Evolutionary conservation across 2,797 vertebrate genomes (phyloP).

Genomic region (Ptychadena robeensis): DNA sequence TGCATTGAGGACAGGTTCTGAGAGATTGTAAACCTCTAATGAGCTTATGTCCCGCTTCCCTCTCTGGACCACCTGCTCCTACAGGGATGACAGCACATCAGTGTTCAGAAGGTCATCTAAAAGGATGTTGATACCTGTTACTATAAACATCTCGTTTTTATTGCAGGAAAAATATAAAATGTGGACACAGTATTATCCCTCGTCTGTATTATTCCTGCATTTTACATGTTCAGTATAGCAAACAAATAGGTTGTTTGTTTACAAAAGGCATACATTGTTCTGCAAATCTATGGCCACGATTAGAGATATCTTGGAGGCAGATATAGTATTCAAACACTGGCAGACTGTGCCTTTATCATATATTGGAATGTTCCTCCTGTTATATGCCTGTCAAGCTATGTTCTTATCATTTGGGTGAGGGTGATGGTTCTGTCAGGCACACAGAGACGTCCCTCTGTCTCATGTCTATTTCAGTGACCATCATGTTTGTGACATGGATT

Average conservation of each 20-base stretch:
- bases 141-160: not conserved
- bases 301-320: slow-evolving; percentile 14
- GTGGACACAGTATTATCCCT: not conserved
- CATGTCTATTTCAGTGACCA: slow-evolving; percentile 53
- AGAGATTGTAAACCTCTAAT: slow-evolving; percentile 57
- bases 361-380: not conserved
- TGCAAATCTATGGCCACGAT: not conserved
- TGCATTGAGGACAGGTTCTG: slow-evolving; percentile 54
- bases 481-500: fast-evolving
- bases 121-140: not conserved
- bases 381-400: slow-evolving; percentile 35
- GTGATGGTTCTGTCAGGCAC: slow-evolving; percentile 42
- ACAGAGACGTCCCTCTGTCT: slow-evolving; percentile 41
- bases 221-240: not conserved
- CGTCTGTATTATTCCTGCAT: not conserved
- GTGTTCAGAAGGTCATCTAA: slow-evolving; percentile 16
- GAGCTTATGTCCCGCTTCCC: slow-evolving; percentile 51
- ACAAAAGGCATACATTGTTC: not conserved
- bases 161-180: not conserved
- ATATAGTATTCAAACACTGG: not conserved
- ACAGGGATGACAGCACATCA: slow-evolving; percentile 1
- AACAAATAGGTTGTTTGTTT: not conserved
- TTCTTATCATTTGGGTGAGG: slow-evolving; percentile 37
- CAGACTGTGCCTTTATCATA: not conserved
- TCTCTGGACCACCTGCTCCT: slow-evolving; percentile 51